Base-by-base conservation (phyloP, 2,888 invertebrate species). In the Lumbricus terrestris region DNA sequence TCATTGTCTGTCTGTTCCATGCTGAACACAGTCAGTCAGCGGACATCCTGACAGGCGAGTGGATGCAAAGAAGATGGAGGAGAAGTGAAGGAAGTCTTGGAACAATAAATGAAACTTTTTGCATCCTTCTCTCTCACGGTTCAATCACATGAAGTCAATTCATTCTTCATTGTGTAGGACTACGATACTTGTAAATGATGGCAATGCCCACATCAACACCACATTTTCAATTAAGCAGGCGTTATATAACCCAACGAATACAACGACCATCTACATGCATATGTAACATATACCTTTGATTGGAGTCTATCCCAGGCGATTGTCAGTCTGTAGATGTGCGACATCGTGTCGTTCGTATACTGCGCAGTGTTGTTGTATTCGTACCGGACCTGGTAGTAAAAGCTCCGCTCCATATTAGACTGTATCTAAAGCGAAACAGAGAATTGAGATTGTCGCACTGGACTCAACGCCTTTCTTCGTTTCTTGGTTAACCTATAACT, bases 231-330 rank as follows among this genome's bases (percentile, higher is more conserved):
- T 2, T 8, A 23, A 54, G 3, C 23, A 6, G 23, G 69, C 69
- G 69, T n/a, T 69, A 69, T n/a, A 69, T 29, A 47, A 47, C 5
- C 47, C 47, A 20, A 5, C n/a, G 69, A 69, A 11, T 69, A n/a
- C 8, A 11, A 69, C n/a, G 29, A 1, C 8, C 29, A n/a, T 69
- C 47, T 47, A 18, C n/a, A 13, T 11, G 11, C n/a, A n/a, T n/a
- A n/a, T n/a, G n/a, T n/a, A n/a, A n/a, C n/a, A n/a, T n/a, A n/a
- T 88, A 88, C 88, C 88, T 47, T 34, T 29, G 47, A 33, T 34
- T 88, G 88, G 33, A 88, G 88, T 88, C 88, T 88, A 37, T 88
- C 88, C 88, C 88, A 88, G 33, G 88, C 88, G 47, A 88, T 34
- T 33, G 88, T 88, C 6, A 47, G 33, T 34, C 88, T 37, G 42